Base-by-base conservation (phyloP, 2,113 vertebrate genomes). In the Poicephalus meyeri region DNA sequence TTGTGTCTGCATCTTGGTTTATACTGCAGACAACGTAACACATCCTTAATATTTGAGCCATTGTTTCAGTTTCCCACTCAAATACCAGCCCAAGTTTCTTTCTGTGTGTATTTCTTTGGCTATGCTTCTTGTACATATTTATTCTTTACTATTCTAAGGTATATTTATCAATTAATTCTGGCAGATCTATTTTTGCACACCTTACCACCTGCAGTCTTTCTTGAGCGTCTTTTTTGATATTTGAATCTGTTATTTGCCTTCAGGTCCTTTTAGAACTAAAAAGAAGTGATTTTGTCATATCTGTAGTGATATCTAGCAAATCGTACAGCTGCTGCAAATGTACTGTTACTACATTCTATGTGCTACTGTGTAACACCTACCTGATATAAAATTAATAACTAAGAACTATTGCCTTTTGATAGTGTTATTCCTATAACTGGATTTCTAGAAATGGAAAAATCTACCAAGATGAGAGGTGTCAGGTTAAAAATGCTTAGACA, bases 301-400 rank as follows among this genome's bases (percentile, higher is more conserved):
- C 58, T 83, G 33, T 31, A 63, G 53, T 66, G 33, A 2, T 87
- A 52, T 29, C n/a, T 25, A 49, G 39, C 20, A 84, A 89, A 68
- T 4, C 64, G n/a, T 13, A 24, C 8, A 63, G 25, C 31, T 91
- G n/a, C 35, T 77, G 16, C 33, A 89, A 56, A 56, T 24, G 6
- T 31, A 23, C 37, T 39, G 0, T 47, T 77, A 5, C 7, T 60
- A 1, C 11, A 13, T 72, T 82, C 56, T 89, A 9, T 0, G 0
- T 71, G 20, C 64, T 72, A 29, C 31, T 73, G 16, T 72, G 19
- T 63, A 77, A 63, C 26, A 68, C n/a, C 15, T 66, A 4, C 17
- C 9, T 90, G 44, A 73, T 47, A 60, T 4, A 74, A 79, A 86
- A 77, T 39, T 3, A 83, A 37, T 42, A 50, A 33, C 16, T 39